Conservation (phyloP, 2,797 vertebrate species). For the Alcedo quadribrachys region DNA sequence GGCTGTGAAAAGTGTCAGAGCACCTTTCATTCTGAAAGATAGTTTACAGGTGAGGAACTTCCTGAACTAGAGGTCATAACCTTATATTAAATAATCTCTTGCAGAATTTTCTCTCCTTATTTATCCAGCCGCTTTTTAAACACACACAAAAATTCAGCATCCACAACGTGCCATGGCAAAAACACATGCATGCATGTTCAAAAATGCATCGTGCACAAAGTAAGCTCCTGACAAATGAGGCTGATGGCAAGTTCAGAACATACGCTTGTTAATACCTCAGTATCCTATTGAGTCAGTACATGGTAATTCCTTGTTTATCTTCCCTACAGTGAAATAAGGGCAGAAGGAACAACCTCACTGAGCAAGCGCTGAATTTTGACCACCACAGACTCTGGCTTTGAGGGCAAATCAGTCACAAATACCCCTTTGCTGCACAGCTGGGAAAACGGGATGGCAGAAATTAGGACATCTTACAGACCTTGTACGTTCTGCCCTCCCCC, state of each 20-base stretch:
- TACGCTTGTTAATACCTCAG: neutral
- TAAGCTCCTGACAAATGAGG: neutral
- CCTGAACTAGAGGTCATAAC: neutral
- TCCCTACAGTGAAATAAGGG: neutral
- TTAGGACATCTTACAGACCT: neutral
- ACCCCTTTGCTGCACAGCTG: neutral
- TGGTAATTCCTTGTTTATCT: neutral
- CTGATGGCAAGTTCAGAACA: too few relatives aligned
- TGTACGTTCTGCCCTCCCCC: neutral
- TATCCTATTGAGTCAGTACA: neutral
- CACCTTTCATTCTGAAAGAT: slow-evolving; percentile 10
- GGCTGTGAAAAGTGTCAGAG: neutral
- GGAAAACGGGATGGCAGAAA: neutral
- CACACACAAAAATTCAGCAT: neutral
- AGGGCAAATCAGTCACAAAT: neutral
- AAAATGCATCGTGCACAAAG: neutral
- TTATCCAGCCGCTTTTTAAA: neutral
- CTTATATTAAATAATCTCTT: neutral
- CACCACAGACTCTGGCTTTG: neutral
- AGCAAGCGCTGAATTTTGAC: neutral
- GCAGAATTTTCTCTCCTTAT: neutral
- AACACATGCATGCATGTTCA: neutral
- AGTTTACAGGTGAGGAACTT: neutral
- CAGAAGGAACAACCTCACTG: neutral
- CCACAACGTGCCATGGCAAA: neutral